Percentiles rank a stretch among this genome's conserved stretches.
phyloP scores from a whole-genome alignment of 2,888 invertebrate species.

The Ommatoiulus sabulosus region DNA sequence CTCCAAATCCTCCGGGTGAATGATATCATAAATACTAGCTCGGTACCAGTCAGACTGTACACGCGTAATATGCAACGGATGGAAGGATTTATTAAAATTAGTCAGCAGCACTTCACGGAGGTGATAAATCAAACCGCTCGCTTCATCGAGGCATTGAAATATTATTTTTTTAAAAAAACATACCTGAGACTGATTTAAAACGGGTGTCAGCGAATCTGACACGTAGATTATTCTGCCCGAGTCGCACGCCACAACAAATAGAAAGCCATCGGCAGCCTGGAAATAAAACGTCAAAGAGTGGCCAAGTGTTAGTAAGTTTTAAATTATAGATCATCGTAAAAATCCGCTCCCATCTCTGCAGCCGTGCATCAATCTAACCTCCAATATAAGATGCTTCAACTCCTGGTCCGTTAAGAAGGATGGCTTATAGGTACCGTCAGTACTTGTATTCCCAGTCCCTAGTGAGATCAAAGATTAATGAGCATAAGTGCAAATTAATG shows the following conservation, averaged over 20 bases:
- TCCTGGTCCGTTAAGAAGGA: slow-evolving; percentile 99
- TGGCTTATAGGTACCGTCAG: slow-evolving; percentile 97
- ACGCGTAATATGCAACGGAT: slow-evolving; percentile 51
- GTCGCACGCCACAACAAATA: slow-evolving; percentile 97
- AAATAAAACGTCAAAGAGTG: slow-evolving; percentile 57
- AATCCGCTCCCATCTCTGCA: slow-evolving; percentile 14
- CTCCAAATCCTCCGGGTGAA: slow-evolving; percentile 98
- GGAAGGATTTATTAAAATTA: neutral
- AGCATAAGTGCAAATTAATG: slow-evolving; percentile 45
- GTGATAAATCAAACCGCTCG: slow-evolving; percentile 7
- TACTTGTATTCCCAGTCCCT: slow-evolving; percentile 97
- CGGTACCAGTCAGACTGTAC: slow-evolving; percentile 95
- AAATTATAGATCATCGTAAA: neutral
- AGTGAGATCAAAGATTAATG: slow-evolving; percentile 57
- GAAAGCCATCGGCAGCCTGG: slow-evolving; percentile 96
- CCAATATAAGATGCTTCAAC: slow-evolving; percentile 96
- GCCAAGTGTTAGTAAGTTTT: slow-evolving; percentile 7
- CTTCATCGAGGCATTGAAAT: neutral
- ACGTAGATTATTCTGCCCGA: slow-evolving; percentile 97
- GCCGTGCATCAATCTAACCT: slow-evolving; percentile 68
- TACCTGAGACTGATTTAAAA: slow-evolving; percentile 94
- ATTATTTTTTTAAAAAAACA: slow-evolving; percentile 1
- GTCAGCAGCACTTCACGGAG: neutral
- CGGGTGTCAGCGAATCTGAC: slow-evolving; percentile 97
- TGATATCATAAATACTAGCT: slow-evolving; percentile 92